A percentile compares a stretch with the other conserved stretches of the same genome.
phyloP scores from a whole-genome alignment of 1,140 invertebrate species.

The Drosophila pruinosa region DNA sequence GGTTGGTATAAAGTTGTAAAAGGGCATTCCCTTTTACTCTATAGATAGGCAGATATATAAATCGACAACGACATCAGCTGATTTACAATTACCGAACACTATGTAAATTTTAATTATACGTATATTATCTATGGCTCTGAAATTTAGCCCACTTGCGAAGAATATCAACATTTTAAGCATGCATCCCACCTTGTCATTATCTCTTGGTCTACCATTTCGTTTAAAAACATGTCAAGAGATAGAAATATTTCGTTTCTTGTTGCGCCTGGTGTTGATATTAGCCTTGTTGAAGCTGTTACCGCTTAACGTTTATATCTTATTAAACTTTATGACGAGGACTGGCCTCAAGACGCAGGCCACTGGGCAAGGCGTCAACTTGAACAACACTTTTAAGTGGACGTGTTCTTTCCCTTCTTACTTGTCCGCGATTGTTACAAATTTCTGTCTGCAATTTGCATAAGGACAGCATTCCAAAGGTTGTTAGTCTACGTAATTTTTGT shows the following conservation, averaged over 20 bases:
- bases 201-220: slow-evolving; percentile 58
- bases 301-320: slow-evolving; percentile 65
- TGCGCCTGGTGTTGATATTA: neutral
- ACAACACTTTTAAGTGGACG: slow-evolving; percentile 35
- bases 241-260: slow-evolving; percentile 20
- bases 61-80: too few relatives aligned
- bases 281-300: slow-evolving; percentile 34
- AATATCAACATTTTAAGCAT: too few relatives aligned
- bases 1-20: too few relatives aligned
- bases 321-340: slow-evolving; percentile 61
- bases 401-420: slow-evolving; percentile 11
- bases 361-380: slow-evolving; percentile 28
- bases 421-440: slow-evolving; percentile 60
- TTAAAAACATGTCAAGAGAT: slow-evolving; percentile 77
- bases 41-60: too few relatives aligned
- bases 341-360: slow-evolving; percentile 34
- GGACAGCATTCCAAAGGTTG: slow-evolving; percentile 48
- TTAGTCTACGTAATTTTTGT: slow-evolving; percentile 52
- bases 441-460: slow-evolving; percentile 73
- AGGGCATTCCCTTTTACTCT: too few relatives aligned
- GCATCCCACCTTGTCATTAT: slow-evolving; percentile 24
- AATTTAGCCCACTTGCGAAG: slow-evolving; percentile 16
- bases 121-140: too few relatives aligned
- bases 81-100: too few relatives aligned
- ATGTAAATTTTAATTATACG: too few relatives aligned